A percentile compares a stretch with the other conserved stretches of the same genome.
Conservation (phyloP, 1,140 invertebrate species). For the Idris sp. region DNA sequence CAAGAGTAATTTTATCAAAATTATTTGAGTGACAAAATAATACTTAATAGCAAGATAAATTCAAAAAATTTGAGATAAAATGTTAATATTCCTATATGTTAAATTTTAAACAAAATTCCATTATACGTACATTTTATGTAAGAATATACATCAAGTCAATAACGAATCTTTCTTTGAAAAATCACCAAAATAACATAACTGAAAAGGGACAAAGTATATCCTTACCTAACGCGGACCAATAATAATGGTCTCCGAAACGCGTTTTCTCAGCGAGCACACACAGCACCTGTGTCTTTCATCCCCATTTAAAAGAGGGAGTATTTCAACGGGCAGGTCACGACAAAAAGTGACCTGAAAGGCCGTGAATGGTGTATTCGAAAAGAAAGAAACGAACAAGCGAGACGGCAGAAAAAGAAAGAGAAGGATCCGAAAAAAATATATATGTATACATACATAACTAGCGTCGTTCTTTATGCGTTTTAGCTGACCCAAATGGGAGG, state of each 20-base stretch:
- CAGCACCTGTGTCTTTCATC: constrained; percentile 71
- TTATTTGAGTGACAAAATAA: no score
- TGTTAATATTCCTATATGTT: no score
- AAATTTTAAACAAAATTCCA: no score
- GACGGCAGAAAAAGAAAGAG: constrained; percentile 25
- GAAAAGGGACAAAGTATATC: constrained; percentile 42
- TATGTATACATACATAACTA: constrained; percentile 61
- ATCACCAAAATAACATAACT: constrained; percentile 44
- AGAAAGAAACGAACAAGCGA: constrained; percentile 43
- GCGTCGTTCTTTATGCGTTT: constrained; percentile 43
- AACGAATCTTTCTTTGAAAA: no score
- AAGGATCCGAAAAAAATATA: constrained; percentile 35
- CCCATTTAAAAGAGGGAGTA: constrained; percentile 61
- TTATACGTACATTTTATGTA: no score
- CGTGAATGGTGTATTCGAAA: constrained; percentile 48
- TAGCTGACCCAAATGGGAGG: constrained; percentile 10
- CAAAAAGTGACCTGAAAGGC: constrained; percentile 58
- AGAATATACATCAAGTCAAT: no score
- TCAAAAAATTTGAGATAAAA: no score
- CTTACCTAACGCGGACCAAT: constrained; percentile 3
- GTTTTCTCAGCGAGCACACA: constrained; percentile 61
- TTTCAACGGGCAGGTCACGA: constrained; percentile 65
- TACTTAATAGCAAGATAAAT: no score
- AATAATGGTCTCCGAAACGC: constrained; percentile 29
- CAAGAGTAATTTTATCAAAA: no score